Evolutionary conservation across 2,888 invertebrate genomes (phyloP), one percentile per base, ranked within the genome.

Genomic region (Crossocerus cetratus): DNA sequence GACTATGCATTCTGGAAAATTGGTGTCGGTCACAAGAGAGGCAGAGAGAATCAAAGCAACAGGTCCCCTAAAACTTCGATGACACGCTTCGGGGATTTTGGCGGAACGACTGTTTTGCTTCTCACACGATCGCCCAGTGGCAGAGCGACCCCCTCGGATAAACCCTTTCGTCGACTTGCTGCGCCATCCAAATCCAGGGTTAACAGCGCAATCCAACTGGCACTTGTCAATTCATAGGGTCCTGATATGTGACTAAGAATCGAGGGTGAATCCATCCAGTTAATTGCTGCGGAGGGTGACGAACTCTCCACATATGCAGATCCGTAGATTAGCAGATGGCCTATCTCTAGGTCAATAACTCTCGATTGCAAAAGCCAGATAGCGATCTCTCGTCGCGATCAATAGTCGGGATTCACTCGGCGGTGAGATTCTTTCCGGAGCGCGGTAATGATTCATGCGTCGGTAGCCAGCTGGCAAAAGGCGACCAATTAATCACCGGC

Each of bases 21-120:
- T 18, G 69, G 65, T 18, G 72, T 71, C 61, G 60, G 70, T 75
- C 73, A 84, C 84, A 80, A 82, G 74, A 77, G 77, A 77, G 65
- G 82, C 77, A 67, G 74, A 83, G 73, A 80, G 78, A 81, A 76
- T 16, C 44, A 62, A 83, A 82, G 89, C 89, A 88, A 89, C 89
- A 88, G 88, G 88, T 89, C 83, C 77, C 81, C 85, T 82, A 84
- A 86, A 87, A 84, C 84, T 84, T 83, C 83, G 85, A 86, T 87
- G 86, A 87, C 88, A 86, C 82, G 81, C 83, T 82, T 77, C 77
- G 79, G 77, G 82, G 84, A 87, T 87, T 84, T 86, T 84, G 84
- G 79, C 82, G 81, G 72, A 83, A 83, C 78, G 84, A 78, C 76
- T 80, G 65, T 74, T 77, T 74, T 64, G 77, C 69, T 54, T 77